phyloP scores from a whole-genome alignment of 2,113 vertebrate species.

The Beaufortia kweichowensis region DNA sequence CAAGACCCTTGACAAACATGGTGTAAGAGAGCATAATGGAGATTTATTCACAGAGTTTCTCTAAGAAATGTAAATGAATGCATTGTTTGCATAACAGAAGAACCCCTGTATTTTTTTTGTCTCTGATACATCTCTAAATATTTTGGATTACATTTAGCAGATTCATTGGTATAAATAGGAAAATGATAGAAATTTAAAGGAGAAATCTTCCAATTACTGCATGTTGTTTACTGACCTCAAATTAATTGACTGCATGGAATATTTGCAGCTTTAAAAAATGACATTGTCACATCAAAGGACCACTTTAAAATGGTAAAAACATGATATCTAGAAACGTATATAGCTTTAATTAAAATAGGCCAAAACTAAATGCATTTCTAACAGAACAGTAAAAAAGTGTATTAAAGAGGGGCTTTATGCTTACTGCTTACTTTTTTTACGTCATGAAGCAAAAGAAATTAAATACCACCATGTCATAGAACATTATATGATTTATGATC shows the following conservation, averaged over 20 bases:
- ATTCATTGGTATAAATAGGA: no score
- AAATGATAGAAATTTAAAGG: no score
- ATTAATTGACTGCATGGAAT: no score
- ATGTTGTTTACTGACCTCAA: no score
- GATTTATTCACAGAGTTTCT: background rate
- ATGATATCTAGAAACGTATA: no score
- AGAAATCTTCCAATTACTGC: no score
- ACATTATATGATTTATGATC: background rate
- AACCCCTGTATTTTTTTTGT: background rate
- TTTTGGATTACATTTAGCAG: no score
- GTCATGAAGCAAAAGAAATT: background rate
- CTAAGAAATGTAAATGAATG: background rate
- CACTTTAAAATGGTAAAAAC: no score
- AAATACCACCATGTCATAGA: background rate
- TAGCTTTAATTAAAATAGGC: no score
- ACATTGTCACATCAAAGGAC: no score
- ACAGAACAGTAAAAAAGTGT: background rate
- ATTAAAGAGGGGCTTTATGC: background rate
- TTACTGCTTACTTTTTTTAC: no score
- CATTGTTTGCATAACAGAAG: background rate
- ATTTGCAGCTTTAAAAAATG: no score
- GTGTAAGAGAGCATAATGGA: background rate
- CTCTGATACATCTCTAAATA: background rate
- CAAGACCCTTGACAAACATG: constrained; percentile 2
- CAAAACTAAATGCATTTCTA: background rate